phyloP scores from a whole-genome alignment of 1,140 invertebrate genomes.

The Platyura marginata region DNA sequence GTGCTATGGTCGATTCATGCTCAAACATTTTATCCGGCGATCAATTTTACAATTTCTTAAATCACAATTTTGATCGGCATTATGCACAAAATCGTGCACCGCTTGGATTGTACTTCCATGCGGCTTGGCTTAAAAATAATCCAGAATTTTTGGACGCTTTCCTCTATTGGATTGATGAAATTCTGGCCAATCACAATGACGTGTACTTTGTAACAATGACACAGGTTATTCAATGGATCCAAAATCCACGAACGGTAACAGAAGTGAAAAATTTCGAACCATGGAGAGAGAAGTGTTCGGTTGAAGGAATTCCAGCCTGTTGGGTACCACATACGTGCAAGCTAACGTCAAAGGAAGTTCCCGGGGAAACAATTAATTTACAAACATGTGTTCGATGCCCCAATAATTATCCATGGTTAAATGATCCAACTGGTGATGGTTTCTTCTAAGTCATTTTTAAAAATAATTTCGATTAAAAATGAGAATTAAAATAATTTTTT shows the following conservation, averaged over 20 bases:
- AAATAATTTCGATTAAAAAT: not conserved
- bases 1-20: conserved; percentile 93
- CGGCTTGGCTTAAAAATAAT: conserved; percentile 89
- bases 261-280: conserved; percentile 83
- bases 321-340: conserved; percentile 82
- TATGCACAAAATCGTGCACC: conserved; percentile 88
- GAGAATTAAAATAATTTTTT: not conserved
- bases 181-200: conserved; percentile 70
- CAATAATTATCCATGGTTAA: conserved; percentile 86
- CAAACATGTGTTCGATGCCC: conserved; percentile 86
- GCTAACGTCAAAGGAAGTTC: conserved; percentile 77
- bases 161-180: conserved; percentile 88
- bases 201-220: conserved; percentile 97
- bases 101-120: conserved; percentile 86
- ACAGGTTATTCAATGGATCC: conserved; percentile 92
- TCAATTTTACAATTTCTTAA: conserved; percentile 90
- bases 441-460: conserved; percentile 48
- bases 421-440: conserved; percentile 81
- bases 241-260: conserved; percentile 66
- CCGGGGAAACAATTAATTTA: conserved; percentile 80
- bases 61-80: conserved; percentile 90
- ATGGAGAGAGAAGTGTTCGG: conserved; percentile 82
- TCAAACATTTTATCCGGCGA: conserved; percentile 84
- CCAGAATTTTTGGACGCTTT: conserved; percentile 85
- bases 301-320: conserved; percentile 58